Percentiles rank a stretch among this genome's conserved stretches.
These are phyloP conservation scores for Branchinecta sandiegonensis DNA, from an alignment of 2,888 invertebrate genomes.

Conservation along the genomic window DNA sequence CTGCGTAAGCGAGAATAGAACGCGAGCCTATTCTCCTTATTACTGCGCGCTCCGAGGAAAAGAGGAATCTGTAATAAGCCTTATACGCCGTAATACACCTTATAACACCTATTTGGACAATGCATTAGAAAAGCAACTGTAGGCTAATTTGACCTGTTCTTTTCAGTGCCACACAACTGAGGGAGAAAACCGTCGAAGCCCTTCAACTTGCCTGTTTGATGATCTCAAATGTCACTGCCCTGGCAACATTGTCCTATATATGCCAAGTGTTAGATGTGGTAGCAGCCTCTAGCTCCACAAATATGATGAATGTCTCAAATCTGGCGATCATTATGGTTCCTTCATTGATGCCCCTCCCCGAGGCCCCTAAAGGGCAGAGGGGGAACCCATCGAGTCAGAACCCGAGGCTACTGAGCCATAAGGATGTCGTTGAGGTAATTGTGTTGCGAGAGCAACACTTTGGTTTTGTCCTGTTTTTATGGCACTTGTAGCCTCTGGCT, in stretches of 20 bases:
- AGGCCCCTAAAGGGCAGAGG: background rate
- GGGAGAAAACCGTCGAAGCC: slow-evolving; percentile 46
- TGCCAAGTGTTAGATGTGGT: slow-evolving; percentile 62
- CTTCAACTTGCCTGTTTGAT: slow-evolving; percentile 52
- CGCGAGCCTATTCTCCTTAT: too few relatives aligned
- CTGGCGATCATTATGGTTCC: slow-evolving; percentile 72
- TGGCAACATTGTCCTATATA: slow-evolving; percentile 63
- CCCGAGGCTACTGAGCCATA: slow-evolving; percentile 9
- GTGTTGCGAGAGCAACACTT: too few relatives aligned
- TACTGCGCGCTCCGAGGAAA: too few relatives aligned
- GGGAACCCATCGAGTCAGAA: background rate
- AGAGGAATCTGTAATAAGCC: too few relatives aligned
- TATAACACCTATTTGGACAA: too few relatives aligned
- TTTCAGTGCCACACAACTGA: slow-evolving; percentile 34
- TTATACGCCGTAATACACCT: too few relatives aligned
- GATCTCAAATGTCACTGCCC: slow-evolving; percentile 52
- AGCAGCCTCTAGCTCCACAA: slow-evolving; percentile 49
- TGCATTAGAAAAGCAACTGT: background rate
- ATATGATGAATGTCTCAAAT: slow-evolving; percentile 71
- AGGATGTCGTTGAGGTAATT: slow-evolving; percentile 49
- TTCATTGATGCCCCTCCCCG: slow-evolving; percentile 61
- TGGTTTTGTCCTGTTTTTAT: too few relatives aligned
- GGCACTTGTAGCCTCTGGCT: too few relatives aligned
- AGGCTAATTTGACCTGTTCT: slow-evolving; percentile 16
- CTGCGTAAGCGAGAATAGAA: too few relatives aligned